Conservation (phyloP, 2,113 vertebrate species). For the Corvus moneduloides region DNA sequence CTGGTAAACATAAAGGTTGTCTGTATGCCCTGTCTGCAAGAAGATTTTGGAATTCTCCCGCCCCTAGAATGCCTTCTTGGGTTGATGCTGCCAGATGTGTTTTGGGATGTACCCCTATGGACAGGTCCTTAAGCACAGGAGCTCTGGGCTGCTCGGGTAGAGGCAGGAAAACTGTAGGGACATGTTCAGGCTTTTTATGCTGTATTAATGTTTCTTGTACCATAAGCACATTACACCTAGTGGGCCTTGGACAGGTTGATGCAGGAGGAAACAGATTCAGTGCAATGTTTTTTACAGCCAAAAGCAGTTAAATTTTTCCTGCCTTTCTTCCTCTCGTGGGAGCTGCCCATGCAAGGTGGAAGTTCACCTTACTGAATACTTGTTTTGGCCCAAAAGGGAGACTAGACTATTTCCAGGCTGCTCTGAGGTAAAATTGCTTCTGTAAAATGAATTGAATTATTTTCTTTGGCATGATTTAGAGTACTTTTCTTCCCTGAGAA, state of each 20-base stretch:
- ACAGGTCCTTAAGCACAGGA: background rate
- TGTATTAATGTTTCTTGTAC: background rate
- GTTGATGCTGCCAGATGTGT: background rate
- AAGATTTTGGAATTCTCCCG: background rate
- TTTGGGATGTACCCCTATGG: background rate
- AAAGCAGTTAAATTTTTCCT: background rate
- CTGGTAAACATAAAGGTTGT: background rate
- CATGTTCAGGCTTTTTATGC: rapidly evolving
- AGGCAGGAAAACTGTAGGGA: background rate
- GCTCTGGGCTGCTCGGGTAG: background rate
- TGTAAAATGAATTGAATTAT: background rate
- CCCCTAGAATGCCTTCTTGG: background rate
- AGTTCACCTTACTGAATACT: background rate
- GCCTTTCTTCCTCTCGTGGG: background rate
- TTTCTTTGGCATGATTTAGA: background rate
- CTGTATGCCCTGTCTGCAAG: background rate
- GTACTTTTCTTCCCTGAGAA: background rate
- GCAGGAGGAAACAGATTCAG: background rate
- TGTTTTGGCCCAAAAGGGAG: background rate
- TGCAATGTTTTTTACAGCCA: background rate
- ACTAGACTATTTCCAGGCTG: background rate
- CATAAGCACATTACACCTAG: too few species aligned
- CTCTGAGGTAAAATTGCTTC: background rate
- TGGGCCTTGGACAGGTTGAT: background rate
- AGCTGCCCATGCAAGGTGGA: background rate